These are phyloP conservation scores for Clarias platycephalus DNA, from an alignment of 2,797 vertebrate genomes.

Conservation along the genomic window DNA sequence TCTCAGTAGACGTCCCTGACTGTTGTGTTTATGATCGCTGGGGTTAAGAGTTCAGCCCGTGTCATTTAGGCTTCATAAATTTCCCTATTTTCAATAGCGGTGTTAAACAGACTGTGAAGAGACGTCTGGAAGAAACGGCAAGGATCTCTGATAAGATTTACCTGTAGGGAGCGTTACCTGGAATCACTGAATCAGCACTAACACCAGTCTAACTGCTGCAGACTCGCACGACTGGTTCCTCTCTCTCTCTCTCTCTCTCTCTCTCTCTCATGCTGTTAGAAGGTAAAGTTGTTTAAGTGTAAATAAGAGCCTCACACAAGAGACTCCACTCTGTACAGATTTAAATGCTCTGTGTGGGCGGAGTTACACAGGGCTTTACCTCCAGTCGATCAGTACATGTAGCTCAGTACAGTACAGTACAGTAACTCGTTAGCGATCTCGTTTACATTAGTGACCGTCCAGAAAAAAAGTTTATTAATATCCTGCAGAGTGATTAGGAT, in stretches of 20 bases:
- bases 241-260: neutral
- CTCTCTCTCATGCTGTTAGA: neutral
- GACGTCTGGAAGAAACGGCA: neutral
- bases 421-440: too few relatives aligned
- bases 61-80: neutral
- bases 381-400: neutral
- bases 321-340: neutral
- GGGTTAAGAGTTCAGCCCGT: neutral
- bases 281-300: neutral
- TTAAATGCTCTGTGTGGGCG: neutral
- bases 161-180: neutral
- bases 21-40: neutral
- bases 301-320: neutral
- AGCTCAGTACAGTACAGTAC: too few relatives aligned
- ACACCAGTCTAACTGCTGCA: neutral
- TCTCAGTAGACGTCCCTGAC: too few relatives aligned
- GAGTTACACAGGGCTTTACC: neutral
- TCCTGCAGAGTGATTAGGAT: neutral
- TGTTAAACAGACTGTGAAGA: constrained; percentile 27
- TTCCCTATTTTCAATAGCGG: neutral
- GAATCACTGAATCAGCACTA: constrained; percentile 16
- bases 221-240: constrained; percentile 25
- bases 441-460: too few relatives aligned
- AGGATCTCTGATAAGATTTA: constrained; percentile 17
- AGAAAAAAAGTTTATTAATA: neutral